Evolutionary conservation across 2,113 vertebrate species (phyloP).

Genomic region (Pseudorasbora parva): DNA sequence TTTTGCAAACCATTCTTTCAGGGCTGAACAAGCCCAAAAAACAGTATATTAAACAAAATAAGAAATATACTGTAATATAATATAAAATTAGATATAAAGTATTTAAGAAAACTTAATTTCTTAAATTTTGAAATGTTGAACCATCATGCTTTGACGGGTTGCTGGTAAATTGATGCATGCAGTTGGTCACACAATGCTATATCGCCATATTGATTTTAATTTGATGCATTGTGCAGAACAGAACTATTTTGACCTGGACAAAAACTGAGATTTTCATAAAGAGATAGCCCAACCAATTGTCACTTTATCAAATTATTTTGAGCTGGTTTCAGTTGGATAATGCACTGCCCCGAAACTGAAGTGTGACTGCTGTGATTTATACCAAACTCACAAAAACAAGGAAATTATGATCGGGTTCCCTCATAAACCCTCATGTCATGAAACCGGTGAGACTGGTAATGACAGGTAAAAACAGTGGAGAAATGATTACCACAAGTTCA

Average conservation of each 20-base stretch:
- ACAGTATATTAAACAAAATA: no score
- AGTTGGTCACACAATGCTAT: no score
- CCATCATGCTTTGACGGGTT: no score
- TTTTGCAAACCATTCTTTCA: no score
- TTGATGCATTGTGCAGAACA: no score
- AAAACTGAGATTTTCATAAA: neutral
- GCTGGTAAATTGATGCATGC: no score
- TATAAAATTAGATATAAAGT: no score
- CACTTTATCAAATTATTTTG: neutral
- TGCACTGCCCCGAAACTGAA: neutral
- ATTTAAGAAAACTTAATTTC: no score
- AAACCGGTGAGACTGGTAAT: constrained; percentile 2
- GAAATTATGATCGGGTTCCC: neutral
- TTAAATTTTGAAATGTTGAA: no score
- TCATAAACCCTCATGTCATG: neutral
- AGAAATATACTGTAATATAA: no score
- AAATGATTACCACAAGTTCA: constrained; percentile 9
- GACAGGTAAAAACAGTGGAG: neutral
- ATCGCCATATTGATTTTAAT: no score
- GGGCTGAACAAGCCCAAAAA: no score
- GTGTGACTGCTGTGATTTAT: neutral
- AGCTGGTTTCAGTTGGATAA: neutral
- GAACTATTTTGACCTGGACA: neutral
- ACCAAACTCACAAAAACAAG: neutral
- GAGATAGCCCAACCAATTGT: neutral